A percentile compares a stretch with the other conserved stretches of the same genome.
phyloP scores from a whole-genome alignment of 2,797 vertebrate genomes.

The Acanthurus leucopareius region DNA sequence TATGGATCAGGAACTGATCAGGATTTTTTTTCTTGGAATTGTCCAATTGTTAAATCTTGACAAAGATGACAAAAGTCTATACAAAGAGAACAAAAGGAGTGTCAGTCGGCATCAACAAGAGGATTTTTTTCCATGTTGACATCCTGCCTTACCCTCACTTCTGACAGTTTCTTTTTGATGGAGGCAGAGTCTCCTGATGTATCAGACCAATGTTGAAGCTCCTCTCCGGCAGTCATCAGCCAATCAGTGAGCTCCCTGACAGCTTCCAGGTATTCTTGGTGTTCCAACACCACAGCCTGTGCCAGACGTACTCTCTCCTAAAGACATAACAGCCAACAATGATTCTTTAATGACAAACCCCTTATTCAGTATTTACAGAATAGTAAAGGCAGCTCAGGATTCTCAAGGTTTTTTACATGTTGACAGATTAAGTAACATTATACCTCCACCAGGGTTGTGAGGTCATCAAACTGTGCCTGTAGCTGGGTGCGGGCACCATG shows the following conservation, averaged over 20 bases:
- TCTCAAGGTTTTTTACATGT: not conserved
- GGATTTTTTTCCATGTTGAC: constrained; percentile 24
- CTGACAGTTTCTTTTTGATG: constrained; percentile 90
- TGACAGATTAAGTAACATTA: not conserved
- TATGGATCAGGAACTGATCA: not conserved
- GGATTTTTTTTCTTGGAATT: not conserved
- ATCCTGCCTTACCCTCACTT: constrained; percentile 90
- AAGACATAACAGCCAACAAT: constrained; percentile 9
- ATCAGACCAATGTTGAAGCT: constrained; percentile 96
- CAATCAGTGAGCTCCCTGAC: constrained; percentile 96
- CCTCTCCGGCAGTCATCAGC: constrained; percentile 96
- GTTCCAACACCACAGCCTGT: constrained; percentile 94
- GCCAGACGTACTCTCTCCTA: constrained; percentile 93
- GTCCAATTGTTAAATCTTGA: constrained; percentile 28
- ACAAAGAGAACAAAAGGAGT: constrained; percentile 43
- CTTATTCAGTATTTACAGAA: not conserved
- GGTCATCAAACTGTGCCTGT: constrained; percentile 92
- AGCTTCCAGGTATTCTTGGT: constrained; percentile 94
- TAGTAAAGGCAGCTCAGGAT: not conserved
- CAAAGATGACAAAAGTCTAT: constrained; percentile 5
- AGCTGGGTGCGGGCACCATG: constrained; percentile 89
- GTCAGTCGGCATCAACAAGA: constrained; percentile 14
- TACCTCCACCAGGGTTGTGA: constrained; percentile 93
- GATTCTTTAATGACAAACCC: not conserved
- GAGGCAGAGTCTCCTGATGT: constrained; percentile 90